phyloP scores from a whole-genome alignment of 2,888 invertebrate genomes.

The Euclidia mi region DNA sequence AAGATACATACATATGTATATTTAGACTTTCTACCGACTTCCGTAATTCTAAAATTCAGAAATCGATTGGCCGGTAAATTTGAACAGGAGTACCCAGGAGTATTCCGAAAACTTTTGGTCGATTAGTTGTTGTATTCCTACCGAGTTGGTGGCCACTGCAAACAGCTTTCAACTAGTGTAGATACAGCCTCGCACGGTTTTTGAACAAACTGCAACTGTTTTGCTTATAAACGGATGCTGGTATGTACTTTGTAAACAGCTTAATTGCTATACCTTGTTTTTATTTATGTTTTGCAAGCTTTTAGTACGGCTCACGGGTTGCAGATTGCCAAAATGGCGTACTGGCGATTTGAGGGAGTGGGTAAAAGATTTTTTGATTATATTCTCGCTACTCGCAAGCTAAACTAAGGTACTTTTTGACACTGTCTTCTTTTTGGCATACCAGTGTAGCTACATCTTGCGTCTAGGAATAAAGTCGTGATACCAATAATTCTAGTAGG shows the following conservation, averaged over 20 bases:
- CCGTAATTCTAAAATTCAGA: constrained; percentile 18
- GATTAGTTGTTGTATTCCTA: constrained; percentile 61
- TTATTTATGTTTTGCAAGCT: constrained; percentile 1
- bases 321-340: too few species aligned
- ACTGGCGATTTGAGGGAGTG: too few species aligned
- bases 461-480: too few species aligned
- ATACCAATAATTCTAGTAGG: too few species aligned
- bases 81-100: constrained; percentile 28
- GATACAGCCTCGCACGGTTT: constrained; percentile 24
- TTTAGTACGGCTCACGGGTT: too few species aligned
- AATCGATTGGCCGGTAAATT: constrained; percentile 39
- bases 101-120: constrained; percentile 38
- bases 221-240: constrained; percentile 5
- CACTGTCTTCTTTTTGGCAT: too few species aligned
- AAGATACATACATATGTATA: too few species aligned
- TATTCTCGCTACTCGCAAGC: too few species aligned
- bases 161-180: constrained; percentile 58
- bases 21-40: too few species aligned
- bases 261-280: neutral
- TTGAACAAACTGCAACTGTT: constrained; percentile 11
- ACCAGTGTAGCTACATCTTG: too few species aligned
- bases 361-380: too few species aligned
- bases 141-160: constrained; percentile 35
- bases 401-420: too few species aligned
- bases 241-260: constrained; percentile 6